phyloP scores from a whole-genome alignment of 2,113 vertebrate genomes.

The Desmodus rotundus region DNA sequence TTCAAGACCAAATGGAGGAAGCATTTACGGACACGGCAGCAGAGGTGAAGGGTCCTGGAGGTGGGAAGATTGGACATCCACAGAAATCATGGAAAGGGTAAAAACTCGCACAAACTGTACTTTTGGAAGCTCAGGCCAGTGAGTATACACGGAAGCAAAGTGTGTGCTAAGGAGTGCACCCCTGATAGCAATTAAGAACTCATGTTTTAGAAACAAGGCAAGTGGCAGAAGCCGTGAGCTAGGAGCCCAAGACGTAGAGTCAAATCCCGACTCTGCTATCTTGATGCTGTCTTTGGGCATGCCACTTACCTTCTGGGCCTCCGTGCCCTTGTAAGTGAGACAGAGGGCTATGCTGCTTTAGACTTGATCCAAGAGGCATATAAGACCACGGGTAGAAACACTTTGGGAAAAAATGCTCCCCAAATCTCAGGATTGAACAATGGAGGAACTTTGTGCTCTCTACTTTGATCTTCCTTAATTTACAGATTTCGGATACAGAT shows the following conservation, averaged over 20 bases:
- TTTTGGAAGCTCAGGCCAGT: background rate
- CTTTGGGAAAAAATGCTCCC: background rate
- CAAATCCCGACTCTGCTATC: fast-evolving
- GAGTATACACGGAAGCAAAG: background rate
- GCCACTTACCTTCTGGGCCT: background rate
- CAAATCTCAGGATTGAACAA: background rate
- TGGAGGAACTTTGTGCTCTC: background rate
- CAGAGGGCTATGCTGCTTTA: background rate
- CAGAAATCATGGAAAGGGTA: background rate
- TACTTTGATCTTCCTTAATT: background rate
- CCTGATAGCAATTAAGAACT: background rate
- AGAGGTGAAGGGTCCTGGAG: background rate
- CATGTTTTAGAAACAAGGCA: background rate
- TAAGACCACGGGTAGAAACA: background rate
- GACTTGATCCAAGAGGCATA: background rate
- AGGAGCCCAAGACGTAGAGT: background rate
- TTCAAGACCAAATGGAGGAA: background rate
- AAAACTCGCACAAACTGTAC: background rate
- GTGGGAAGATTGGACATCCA: background rate
- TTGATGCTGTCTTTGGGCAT: background rate
- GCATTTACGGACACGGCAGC: background rate
- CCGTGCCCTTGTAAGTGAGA: background rate
- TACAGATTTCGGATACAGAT: background rate
- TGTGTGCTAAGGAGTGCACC: background rate
- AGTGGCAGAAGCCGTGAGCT: background rate